Base-by-base conservation (phyloP, 1,140 invertebrate species). In the Protaetia brevitarsis region DNA sequence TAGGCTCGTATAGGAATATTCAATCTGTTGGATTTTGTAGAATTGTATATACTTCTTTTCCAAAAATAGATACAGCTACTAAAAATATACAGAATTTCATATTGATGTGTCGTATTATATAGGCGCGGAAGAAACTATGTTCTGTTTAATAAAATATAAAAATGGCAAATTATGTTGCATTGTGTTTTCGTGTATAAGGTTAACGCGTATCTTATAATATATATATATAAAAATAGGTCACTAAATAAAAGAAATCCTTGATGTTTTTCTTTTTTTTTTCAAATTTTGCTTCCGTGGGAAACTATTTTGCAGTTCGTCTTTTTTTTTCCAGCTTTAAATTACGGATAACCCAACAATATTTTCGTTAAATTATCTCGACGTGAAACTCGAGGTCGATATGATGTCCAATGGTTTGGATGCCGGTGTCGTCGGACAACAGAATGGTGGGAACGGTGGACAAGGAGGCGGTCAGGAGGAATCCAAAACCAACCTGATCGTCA, bases 401-500 rank as follows among this genome's bases (percentile, higher is more conserved):
- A 92, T 92, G 90, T 89, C 89, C 81, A 93, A 93, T 84, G 91
- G 89, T 79, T 88, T 90, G 84, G 88, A 90, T 79, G 83, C 85
- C 66, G 73, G 72, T 21, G 76, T 77, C 68, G 82, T 87, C 70
- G 84, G 85, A 59, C 87, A 88, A 77, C 88, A 88, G 79, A 87
- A 86, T 67, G 85, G 86, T 73, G 83, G 83, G 74, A 84, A 88
- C 79, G 84, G 88, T 71, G 84, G 89, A 77, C 84, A 89, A 74
- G 80, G 80, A 21, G 83, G 82, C 64, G 86, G 88, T 72, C 86
- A 89, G 72, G 93, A 95, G 82, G 94, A 96, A 80, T 94, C 91
- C 68, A 98, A 97, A 84, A 97, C 94, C 58, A 99, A 99, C 84
- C 87, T 99, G 69, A 99, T 99, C 79, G 97, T 99, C 71, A 99